Conservation (phyloP, 1,140 invertebrate genomes). For the Globodera ellingtonae region DNA sequence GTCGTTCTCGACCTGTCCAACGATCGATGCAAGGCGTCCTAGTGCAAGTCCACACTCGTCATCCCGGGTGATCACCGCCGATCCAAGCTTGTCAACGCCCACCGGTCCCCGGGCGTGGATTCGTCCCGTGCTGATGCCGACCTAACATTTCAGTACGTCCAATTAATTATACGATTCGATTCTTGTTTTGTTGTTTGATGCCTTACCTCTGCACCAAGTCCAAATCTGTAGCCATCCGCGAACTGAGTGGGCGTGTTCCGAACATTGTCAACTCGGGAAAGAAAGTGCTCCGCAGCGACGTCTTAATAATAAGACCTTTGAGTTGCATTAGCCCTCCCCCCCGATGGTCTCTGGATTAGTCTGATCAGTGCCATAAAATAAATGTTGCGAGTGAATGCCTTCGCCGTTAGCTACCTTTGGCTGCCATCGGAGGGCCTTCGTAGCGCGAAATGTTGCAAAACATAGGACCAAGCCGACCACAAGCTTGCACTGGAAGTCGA, state of each 20-base stretch:
- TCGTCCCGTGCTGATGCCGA: conserved; percentile 91
- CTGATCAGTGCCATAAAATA: too few species aligned
- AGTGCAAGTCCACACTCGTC: conserved; percentile 94
- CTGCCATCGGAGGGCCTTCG: too few species aligned
- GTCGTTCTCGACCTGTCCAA: conserved; percentile 78
- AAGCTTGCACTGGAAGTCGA: too few species aligned
- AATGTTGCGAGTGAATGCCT: too few species aligned
- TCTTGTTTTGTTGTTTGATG: background rate
- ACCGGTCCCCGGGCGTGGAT: conserved; percentile 96
- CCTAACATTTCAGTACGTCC: conserved; percentile 60
- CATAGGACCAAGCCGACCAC: too few species aligned
- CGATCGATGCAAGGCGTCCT: conserved; percentile 90
- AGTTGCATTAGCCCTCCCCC: too few species aligned
- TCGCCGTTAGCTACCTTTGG: too few species aligned
- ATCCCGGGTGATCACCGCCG: conserved; percentile 93
- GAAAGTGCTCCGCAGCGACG: conserved; percentile 74
- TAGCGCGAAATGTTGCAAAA: too few species aligned
- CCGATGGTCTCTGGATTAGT: too few species aligned
- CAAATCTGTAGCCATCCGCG: conserved; percentile 95
- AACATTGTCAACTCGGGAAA: conserved; percentile 87
- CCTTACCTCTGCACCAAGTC: conserved; percentile 73
- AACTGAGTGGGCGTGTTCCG: conserved; percentile 95
- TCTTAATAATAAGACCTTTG: conserved; percentile 62
- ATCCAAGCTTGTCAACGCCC: conserved; percentile 77
- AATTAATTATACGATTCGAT: background rate